Conservation (phyloP, 2,113 vertebrate genomes). For the Elgaria multicarinata region DNA sequence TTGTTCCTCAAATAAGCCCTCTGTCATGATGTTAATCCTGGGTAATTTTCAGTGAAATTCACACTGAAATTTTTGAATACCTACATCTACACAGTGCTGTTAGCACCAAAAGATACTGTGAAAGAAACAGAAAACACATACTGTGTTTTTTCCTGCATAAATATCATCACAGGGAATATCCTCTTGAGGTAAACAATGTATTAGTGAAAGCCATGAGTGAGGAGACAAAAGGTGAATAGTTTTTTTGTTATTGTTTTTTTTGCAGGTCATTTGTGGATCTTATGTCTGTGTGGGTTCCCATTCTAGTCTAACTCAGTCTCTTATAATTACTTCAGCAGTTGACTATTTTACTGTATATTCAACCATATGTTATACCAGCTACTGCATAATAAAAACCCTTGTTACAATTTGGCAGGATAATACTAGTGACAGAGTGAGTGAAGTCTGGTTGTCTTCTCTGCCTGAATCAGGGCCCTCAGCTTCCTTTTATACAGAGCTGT, state of each 20-base stretch:
- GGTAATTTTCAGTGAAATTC: neutral
- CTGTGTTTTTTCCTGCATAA: neutral
- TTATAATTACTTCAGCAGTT: neutral
- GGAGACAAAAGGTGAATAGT: neutral
- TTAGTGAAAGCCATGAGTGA: neutral
- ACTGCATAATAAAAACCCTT: neutral
- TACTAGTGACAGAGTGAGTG: neutral
- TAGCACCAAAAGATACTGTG: neutral
- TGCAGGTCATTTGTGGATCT: too few species aligned
- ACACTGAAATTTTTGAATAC: neutral
- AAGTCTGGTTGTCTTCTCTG: neutral
- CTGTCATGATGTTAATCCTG: neutral
- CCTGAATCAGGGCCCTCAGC: neutral
- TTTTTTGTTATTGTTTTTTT: too few species aligned
- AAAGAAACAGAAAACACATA: too few species aligned
- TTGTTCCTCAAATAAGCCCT: neutral
- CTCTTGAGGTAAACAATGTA: neutral
- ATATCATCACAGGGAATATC: neutral
- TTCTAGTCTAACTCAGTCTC: too few species aligned
- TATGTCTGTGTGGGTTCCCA: neutral
- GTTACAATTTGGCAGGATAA: neutral
- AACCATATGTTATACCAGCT: neutral
- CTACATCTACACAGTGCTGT: neutral
- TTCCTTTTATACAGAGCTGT: neutral
- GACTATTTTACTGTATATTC: neutral